A percentile compares a stretch with the other conserved stretches of the same genome.
Conservation (phyloP, 2,113 vertebrate species). For the Athene cunicularia region DNA sequence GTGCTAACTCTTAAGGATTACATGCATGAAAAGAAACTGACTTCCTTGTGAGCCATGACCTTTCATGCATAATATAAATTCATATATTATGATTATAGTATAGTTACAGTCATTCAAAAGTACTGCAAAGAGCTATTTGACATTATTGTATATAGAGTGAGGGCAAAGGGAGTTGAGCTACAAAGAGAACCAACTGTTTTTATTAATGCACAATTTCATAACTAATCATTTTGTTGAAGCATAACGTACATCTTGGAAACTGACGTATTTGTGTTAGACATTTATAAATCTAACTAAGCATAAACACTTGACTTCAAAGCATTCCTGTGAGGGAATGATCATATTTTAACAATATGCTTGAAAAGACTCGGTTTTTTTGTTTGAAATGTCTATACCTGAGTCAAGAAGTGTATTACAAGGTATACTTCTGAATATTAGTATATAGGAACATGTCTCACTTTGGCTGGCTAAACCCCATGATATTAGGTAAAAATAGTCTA, state of each 20-base stretch:
- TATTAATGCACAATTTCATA: conserved; percentile 64
- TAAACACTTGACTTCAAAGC: conserved; percentile 67
- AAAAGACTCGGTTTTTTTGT: background rate
- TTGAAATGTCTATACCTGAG: background rate
- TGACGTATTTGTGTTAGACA: conserved; percentile 55
- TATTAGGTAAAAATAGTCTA: background rate
- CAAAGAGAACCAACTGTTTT: conserved; percentile 62
- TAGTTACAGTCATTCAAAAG: background rate
- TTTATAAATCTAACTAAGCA: conserved; percentile 46
- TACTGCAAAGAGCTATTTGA: conserved; percentile 41
- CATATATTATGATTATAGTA: conserved; percentile 28
- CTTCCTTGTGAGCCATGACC: background rate
- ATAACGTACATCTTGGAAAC: conserved; percentile 24
- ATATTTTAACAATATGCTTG: background rate
- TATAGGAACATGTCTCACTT: background rate
- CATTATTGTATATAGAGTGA: conserved; percentile 41
- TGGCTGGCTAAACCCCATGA: background rate
- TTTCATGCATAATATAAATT: conserved; percentile 53
- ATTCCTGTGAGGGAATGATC: conserved; percentile 14
- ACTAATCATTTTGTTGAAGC: conserved; percentile 17
- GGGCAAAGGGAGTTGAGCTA: conserved; percentile 47
- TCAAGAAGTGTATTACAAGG: background rate
- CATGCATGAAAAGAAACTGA: conserved; percentile 28
- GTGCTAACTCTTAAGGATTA: background rate
- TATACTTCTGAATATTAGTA: background rate